Percentiles rank a stretch among this genome's conserved stretches.
Evolutionary conservation across 2,113 vertebrate species (phyloP).

Genomic region (Circaetus cinerascens): DNA sequence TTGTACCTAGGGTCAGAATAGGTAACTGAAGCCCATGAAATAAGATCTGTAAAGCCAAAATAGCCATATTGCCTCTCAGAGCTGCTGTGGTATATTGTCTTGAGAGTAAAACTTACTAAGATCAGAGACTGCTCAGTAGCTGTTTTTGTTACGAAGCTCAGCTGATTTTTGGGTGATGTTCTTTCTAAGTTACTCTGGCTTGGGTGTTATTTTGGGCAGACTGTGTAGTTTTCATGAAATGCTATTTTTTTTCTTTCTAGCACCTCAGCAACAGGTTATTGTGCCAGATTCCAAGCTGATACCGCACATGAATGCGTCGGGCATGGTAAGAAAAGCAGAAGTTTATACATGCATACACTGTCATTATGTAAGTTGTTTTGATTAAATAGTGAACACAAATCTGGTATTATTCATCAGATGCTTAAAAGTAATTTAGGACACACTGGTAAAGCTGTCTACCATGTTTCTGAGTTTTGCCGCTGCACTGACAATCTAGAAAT

Average conservation of each 20-base stretch:
- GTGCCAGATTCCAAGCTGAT: slow-evolving; percentile 93
- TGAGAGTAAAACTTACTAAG: not conserved
- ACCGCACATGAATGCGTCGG: slow-evolving; percentile 92
- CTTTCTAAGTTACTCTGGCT: not conserved
- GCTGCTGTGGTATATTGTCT: not conserved
- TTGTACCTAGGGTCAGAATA: not conserved
- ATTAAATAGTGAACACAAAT: not conserved
- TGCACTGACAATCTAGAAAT: not conserved
- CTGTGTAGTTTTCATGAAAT: not conserved
- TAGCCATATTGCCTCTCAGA: not conserved
- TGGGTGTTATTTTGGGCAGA: not conserved
- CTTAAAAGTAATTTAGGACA: not conserved
- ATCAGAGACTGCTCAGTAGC: not conserved
- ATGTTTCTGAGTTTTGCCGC: not conserved
- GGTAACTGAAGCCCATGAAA: not conserved
- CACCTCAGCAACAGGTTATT: slow-evolving; percentile 93
- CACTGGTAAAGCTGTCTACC: not conserved
- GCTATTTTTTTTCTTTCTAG: slow-evolving; percentile 60
- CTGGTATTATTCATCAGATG: not conserved
- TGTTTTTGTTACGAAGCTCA: not conserved
- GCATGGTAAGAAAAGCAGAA: slow-evolving; percentile 83
- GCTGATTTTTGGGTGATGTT: not conserved
- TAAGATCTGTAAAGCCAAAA: not conserved
- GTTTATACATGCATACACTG: not conserved
- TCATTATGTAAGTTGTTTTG: not conserved